phyloP scores from a whole-genome alignment of 2,888 invertebrate genomes.

The Pheosia tremula region DNA sequence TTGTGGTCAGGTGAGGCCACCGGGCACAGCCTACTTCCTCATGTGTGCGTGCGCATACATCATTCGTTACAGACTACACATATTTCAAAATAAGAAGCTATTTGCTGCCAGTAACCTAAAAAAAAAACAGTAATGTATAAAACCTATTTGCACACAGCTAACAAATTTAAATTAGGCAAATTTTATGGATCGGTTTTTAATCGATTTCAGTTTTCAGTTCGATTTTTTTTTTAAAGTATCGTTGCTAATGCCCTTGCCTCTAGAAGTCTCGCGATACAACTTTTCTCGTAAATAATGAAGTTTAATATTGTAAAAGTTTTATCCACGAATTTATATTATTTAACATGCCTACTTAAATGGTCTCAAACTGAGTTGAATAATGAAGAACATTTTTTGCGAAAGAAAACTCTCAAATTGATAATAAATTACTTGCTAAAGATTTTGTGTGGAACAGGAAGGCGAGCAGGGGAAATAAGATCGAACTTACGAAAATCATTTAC shows the following conservation, averaged over 20 bases:
- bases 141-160: no score
- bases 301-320: slow-evolving; percentile 28
- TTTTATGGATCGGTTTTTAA: no score
- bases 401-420: slow-evolving; percentile 25
- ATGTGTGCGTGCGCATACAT: background rate
- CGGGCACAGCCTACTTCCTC: slow-evolving; percentile 20
- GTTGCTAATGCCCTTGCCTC: background rate
- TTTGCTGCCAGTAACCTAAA: no score
- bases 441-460: slow-evolving; percentile 34
- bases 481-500: slow-evolving; percentile 58
- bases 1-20: slow-evolving; percentile 65
- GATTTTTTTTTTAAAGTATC: no score
- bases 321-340: slow-evolving; percentile 23
- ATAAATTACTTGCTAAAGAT: slow-evolving; percentile 25
- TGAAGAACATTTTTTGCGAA: slow-evolving; percentile 24
- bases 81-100: no score
- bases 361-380: slow-evolving; percentile 32
- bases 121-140: no score
- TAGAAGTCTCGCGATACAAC: slow-evolving; percentile 13
- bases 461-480: slow-evolving; percentile 51
- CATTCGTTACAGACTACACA: slow-evolving; percentile 7
- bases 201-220: no score
- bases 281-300: slow-evolving; percentile 32
- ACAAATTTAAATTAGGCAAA: no score
- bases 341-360: slow-evolving; percentile 31